These are phyloP conservation scores for Lydus trimaculatus DNA, from an alignment of 2,888 invertebrate genomes.

Conservation along the genomic window DNA sequence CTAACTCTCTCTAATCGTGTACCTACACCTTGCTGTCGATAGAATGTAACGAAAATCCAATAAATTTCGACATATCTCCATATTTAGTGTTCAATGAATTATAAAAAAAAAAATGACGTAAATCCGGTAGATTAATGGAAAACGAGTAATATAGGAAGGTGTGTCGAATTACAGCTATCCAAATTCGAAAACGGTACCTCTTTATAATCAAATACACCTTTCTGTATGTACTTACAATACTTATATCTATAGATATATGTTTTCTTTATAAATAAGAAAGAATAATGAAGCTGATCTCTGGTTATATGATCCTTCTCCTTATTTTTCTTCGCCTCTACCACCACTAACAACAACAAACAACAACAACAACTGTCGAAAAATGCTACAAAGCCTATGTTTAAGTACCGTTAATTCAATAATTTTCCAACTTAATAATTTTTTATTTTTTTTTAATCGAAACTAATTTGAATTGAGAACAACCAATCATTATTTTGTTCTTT, in stretches of 20 bases:
- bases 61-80: background rate
- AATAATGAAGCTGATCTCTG: background rate
- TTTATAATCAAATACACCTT: no score
- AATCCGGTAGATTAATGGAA: background rate
- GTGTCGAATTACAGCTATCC: slow-evolving; percentile 42
- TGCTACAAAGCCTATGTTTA: background rate
- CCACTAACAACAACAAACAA: background rate
- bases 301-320: background rate
- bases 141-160: slow-evolving; percentile 32
- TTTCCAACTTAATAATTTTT: background rate
- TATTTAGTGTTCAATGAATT: background rate
- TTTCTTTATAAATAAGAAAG: background rate
- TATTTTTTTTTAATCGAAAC: background rate
- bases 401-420: background rate
- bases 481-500: background rate
- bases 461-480: background rate
- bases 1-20: no score
- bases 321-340: background rate
- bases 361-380: background rate
- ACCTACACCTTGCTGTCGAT: no score
- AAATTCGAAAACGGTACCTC: slow-evolving; percentile 44
- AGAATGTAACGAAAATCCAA: background rate
- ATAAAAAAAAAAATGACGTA: background rate
- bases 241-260: background rate
- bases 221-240: background rate